Conservation (phyloP, 2,888 invertebrate genomes). For the Petrophora chlorosata region DNA sequence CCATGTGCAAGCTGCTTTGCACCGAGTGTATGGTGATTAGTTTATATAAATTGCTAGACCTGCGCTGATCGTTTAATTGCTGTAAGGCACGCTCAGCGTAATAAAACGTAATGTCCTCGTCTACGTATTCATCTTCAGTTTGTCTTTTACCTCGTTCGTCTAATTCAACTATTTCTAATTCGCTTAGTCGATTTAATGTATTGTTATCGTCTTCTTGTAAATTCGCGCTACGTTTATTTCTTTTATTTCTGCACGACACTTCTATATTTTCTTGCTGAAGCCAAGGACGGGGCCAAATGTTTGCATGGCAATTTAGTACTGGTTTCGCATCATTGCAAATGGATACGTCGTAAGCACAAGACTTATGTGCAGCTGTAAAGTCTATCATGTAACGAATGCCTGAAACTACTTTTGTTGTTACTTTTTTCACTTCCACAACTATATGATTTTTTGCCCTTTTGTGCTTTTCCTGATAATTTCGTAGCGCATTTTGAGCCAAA, state of each 20-base stretch:
- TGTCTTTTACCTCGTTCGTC: slow-evolving; percentile 46
- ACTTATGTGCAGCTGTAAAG: slow-evolving; percentile 47
- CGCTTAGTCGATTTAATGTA: slow-evolving; percentile 8
- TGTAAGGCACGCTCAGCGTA: slow-evolving; percentile 62
- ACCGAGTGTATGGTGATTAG: slow-evolving; percentile 58
- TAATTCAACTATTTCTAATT: slow-evolving; percentile 20
- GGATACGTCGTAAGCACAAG: slow-evolving; percentile 36
- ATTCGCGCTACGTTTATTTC: slow-evolving; percentile 6
- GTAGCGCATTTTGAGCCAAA: slow-evolving; percentile 52
- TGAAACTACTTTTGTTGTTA: slow-evolving; percentile 47
- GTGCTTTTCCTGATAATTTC: slow-evolving; percentile 40
- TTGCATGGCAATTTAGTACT: slow-evolving; percentile 66
- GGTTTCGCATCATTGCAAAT: slow-evolving; percentile 35
- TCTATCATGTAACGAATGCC: slow-evolving; percentile 54
- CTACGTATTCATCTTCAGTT: slow-evolving; percentile 55
- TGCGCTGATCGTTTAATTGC: slow-evolving; percentile 50
- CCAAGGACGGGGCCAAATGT: slow-evolving; percentile 83
- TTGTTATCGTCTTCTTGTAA: slow-evolving; percentile 13
- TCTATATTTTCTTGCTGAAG: slow-evolving; percentile 58
- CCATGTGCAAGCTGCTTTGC: slow-evolving; percentile 55
- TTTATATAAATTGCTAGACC: slow-evolving; percentile 62
- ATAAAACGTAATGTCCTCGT: slow-evolving; percentile 61
- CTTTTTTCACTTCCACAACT: slow-evolving; percentile 51
- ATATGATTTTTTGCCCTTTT: slow-evolving; percentile 37
- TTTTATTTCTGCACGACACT: slow-evolving; percentile 52